Conservation (phyloP, 2,113 vertebrate genomes). For the Rhineura floridana region DNA sequence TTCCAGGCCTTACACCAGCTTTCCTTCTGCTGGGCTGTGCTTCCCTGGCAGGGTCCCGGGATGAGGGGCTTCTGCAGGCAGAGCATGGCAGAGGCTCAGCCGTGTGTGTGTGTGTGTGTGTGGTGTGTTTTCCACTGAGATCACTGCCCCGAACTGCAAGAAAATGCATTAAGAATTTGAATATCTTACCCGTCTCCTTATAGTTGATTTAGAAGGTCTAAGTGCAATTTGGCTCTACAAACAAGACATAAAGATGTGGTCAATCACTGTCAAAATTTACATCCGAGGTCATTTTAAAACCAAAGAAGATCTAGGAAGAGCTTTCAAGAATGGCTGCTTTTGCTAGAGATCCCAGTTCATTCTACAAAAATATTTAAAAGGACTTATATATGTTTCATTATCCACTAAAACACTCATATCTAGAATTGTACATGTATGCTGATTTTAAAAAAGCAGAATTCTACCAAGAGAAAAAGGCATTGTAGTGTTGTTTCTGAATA, state of each 20-base stretch:
- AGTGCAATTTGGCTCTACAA: constrained; percentile 42
- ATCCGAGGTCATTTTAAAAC: background rate
- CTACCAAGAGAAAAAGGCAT: background rate
- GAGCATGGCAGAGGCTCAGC: no score
- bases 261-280: background rate
- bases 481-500: background rate
- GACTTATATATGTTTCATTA: background rate
- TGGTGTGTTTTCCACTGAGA: no score
- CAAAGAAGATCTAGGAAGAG: constrained; percentile 18
- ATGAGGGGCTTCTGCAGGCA: no score
- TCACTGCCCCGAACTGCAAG: background rate
- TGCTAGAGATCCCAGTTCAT: background rate
- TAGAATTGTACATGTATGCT: background rate
- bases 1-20: no score
- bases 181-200: constrained; percentile 62
- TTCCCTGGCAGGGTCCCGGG: no score
- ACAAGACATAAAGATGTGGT: background rate
- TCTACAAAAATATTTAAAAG: background rate
- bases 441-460: background rate
- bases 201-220: constrained; percentile 21
- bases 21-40: no score
- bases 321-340: constrained; percentile 21
- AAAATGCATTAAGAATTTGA: background rate
- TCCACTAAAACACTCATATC: background rate
- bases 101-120: no score